These are phyloP conservation scores for Phyllopteryx taeniolatus DNA, from an alignment of 2,113 vertebrate species.

Conservation along the genomic window DNA sequence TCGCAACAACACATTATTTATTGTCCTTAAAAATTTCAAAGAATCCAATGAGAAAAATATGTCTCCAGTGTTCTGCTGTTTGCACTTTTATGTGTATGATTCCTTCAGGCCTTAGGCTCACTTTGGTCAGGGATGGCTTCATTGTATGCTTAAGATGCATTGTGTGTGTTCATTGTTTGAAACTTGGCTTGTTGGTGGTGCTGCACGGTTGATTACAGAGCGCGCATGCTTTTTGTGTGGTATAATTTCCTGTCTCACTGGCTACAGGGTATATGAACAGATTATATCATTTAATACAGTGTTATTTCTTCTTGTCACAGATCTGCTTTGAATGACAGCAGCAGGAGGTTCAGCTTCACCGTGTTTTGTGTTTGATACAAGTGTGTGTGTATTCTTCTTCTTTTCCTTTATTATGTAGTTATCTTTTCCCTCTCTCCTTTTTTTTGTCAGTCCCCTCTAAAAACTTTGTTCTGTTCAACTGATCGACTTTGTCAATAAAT, in stretches of 20 bases:
- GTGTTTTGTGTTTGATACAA: background rate
- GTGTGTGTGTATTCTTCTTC: background rate
- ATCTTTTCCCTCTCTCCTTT: too few relatives aligned
- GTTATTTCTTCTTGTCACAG: constrained; percentile 3
- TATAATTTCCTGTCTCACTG: constrained; percentile 4
- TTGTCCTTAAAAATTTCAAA: background rate
- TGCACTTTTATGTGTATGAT: background rate
- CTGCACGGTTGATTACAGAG: constrained; percentile 5
- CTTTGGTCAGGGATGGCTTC: background rate
- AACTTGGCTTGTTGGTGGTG: constrained; percentile 1
- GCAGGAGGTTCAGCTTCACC: background rate
- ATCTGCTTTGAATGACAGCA: constrained; percentile 6
- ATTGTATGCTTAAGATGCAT: background rate
- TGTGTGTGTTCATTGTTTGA: constrained; percentile 2
- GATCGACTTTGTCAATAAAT: too few relatives aligned
- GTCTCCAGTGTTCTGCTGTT: background rate
- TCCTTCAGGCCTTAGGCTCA: background rate
- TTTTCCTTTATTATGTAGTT: too few relatives aligned
- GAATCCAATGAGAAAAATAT: background rate
- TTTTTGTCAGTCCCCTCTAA: too few relatives aligned
- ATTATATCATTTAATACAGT: constrained; percentile 6
- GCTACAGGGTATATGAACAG: constrained; percentile 2
- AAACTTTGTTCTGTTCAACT: too few relatives aligned
- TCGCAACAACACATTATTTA: too few relatives aligned
- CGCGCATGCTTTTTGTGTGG: background rate